Conservation (phyloP, 2,888 invertebrate species). For the Noctua janthe region DNA sequence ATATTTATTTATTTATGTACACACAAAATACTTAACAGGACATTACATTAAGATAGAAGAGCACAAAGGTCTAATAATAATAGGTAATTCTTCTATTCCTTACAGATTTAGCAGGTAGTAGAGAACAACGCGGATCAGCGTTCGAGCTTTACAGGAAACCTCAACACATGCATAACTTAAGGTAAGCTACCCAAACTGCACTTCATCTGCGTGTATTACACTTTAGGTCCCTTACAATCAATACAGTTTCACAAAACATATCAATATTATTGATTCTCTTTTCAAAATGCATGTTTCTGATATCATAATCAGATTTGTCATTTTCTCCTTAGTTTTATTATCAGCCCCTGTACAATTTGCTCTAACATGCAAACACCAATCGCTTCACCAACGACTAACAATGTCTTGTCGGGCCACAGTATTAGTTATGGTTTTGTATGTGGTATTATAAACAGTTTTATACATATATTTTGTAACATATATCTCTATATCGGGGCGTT, state of each 20-base stretch:
- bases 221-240: conserved; percentile 45
- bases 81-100: neutral
- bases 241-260: conserved; percentile 47
- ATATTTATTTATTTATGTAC: too few species aligned
- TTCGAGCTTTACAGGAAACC: conserved; percentile 98
- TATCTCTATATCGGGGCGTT: conserved; percentile 84
- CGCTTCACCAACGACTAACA: conserved; percentile 91
- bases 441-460: conserved; percentile 82
- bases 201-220: conserved; percentile 38
- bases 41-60: too few species aligned
- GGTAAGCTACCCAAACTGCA: conserved; percentile 88
- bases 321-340: conserved; percentile 56
- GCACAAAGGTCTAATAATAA: too few species aligned
- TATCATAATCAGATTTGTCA: conserved; percentile 55
- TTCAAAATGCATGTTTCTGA: conserved; percentile 79
- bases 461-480: conserved; percentile 88
- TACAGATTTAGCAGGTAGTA: conserved; percentile 94
- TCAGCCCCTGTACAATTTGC: conserved; percentile 88
- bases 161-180: conserved; percentile 95
- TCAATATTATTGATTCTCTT: conserved; percentile 37
- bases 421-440: conserved; percentile 89
- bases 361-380: conserved; percentile 91
- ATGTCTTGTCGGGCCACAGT: conserved; percentile 88
- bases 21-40: too few species aligned
- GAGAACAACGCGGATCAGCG: conserved; percentile 98